A percentile compares a stretch with the other conserved stretches of the same genome.
phyloP scores from a whole-genome alignment of 2,113 vertebrate genomes.

The Hyaena hyaena region DNA sequence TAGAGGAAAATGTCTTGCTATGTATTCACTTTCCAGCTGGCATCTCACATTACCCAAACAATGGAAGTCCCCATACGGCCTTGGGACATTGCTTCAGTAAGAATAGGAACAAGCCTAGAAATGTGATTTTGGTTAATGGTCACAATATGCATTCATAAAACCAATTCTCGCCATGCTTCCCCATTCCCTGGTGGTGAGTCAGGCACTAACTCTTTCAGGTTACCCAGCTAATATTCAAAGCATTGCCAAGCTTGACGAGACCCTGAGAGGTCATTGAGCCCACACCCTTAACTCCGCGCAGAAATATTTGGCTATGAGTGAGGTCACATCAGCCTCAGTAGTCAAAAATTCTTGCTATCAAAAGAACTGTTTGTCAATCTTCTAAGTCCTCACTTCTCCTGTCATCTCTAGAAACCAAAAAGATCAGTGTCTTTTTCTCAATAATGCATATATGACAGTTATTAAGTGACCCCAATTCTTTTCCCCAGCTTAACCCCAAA shows the following conservation, averaged over 20 bases:
- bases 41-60: background rate
- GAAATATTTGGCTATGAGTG: background rate
- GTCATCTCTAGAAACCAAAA: background rate
- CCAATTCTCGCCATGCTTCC: background rate
- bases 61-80: background rate
- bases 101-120: background rate
- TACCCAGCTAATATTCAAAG: background rate
- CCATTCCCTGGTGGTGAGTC: background rate
- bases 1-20: background rate
- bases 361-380: background rate
- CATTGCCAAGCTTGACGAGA: background rate
- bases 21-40: background rate
- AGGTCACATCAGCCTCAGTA: background rate
- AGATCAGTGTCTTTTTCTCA: background rate
- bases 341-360: background rate
- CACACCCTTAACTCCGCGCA: background rate
- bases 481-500: constrained; percentile 2
- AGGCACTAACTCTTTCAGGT: background rate
- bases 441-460: background rate
- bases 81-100: background rate
- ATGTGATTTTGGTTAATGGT: background rate
- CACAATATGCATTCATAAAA: background rate
- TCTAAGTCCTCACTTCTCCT: background rate
- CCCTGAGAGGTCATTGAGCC: background rate
- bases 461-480: background rate